A percentile compares a stretch with the other conserved stretches of the same genome.
phyloP scores from a whole-genome alignment of 1,140 invertebrate genomes.

The Copidosoma floridanum region DNA sequence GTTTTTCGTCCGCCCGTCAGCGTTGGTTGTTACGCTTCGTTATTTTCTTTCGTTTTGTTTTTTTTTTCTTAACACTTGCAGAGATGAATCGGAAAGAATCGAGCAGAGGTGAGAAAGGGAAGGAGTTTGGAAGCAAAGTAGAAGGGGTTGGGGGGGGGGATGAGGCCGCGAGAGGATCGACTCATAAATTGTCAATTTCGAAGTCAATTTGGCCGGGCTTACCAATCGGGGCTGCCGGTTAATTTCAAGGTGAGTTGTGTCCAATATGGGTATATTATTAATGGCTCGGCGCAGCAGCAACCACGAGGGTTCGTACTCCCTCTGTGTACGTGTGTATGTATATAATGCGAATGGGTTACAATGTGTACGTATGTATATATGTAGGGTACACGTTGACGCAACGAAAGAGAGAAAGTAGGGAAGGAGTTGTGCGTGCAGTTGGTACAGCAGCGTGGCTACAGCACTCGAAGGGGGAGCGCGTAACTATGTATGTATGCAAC shows the following conservation, averaged over 20 bases:
- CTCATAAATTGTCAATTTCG: slow-evolving; percentile 58
- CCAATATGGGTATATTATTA: slow-evolving; percentile 61
- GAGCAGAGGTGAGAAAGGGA: neutral
- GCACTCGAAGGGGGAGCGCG: slow-evolving; percentile 44
- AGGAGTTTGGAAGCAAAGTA: neutral
- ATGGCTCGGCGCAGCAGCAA: slow-evolving; percentile 50
- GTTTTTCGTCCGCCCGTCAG: neutral
- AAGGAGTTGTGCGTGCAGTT: slow-evolving; percentile 34
- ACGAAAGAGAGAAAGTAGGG: slow-evolving; percentile 45
- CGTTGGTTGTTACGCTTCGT: neutral
- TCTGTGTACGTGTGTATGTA: no score
- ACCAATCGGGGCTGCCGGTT: slow-evolving; percentile 57
- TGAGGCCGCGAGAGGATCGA: neutral
- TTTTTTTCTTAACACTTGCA: neutral
- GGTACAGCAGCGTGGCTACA: slow-evolving; percentile 26
- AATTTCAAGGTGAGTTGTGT: slow-evolving; percentile 61
- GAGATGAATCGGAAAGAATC: neutral
- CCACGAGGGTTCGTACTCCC: no score
- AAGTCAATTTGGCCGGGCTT: slow-evolving; percentile 58
- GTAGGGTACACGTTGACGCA: no score
- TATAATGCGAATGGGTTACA: no score
- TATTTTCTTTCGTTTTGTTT: neutral
- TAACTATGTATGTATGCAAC: no score
- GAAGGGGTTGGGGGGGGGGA: neutral
- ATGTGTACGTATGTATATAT: no score